Conservation (phyloP, 2,113 vertebrate genomes). For the Onychorhynchus coronatus region DNA sequence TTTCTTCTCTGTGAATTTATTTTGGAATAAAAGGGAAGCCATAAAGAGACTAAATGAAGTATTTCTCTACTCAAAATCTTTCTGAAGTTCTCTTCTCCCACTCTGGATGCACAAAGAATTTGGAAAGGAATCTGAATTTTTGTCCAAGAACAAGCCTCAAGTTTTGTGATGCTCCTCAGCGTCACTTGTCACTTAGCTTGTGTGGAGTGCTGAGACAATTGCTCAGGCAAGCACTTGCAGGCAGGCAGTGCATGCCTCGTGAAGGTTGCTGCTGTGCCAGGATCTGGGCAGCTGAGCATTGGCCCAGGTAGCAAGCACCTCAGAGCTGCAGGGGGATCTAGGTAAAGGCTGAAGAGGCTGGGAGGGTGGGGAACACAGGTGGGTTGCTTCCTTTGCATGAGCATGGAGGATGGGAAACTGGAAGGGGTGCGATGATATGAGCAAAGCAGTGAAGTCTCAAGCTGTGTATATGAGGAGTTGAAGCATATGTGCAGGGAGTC, state of each 20-base stretch:
- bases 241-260: fast-evolving
- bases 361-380: fast-evolving
- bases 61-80: neutral
- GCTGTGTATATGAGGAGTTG: fast-evolving
- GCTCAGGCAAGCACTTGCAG: neutral
- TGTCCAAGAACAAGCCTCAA: neutral
- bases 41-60: neutral
- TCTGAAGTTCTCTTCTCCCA: neutral
- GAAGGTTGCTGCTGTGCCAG: neutral
- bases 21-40: neutral
- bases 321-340: neutral
- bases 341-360: neutral
- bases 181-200: neutral
- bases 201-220: neutral
- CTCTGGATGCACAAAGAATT: neutral
- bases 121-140: neutral
- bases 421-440: neutral
- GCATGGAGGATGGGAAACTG: neutral
- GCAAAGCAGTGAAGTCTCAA: neutral
- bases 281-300: neutral
- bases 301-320: neutral
- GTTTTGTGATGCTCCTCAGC: neutral
- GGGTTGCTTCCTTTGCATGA: neutral
- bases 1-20: neutral
- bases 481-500: fast-evolving